These are phyloP conservation scores for Eulemur macaco DNA, from an alignment of 2,113 vertebrate species.

Conservation along the genomic window DNA sequence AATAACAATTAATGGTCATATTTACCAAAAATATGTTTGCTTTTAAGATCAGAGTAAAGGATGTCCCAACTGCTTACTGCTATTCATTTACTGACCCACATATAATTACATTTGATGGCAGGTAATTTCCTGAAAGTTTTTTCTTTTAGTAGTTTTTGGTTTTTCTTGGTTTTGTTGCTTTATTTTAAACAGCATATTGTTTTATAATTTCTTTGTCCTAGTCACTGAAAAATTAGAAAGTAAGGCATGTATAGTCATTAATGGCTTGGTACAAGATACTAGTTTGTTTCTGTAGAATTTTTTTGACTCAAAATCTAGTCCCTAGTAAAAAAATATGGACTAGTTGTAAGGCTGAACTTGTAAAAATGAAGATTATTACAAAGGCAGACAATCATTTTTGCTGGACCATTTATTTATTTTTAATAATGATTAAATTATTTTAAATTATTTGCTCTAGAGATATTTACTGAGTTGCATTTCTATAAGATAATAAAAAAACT, in stretches of 20 bases:
- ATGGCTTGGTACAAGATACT: not conserved
- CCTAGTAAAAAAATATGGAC: not conserved
- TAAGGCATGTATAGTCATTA: not conserved
- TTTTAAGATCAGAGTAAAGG: conserved; percentile 89
- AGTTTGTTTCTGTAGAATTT: not conserved
- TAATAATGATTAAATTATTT: conserved; percentile 3
- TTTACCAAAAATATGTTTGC: conserved; percentile 50
- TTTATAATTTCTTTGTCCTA: not conserved
- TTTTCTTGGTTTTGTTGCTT: conserved; percentile 3
- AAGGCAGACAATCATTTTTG: not conserved
- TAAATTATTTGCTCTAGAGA: not conserved
- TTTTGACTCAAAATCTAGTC: conserved; percentile 24
- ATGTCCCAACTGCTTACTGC: conserved; percentile 90
- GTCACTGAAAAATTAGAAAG: not conserved
- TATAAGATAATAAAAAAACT: not conserved
- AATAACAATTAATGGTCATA: not conserved
- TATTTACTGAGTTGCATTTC: not conserved
- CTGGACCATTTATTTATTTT: not conserved
- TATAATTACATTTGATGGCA: conserved; percentile 95
- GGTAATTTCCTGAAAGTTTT: conserved; percentile 83
- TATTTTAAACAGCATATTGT: not conserved
- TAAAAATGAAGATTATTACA: conserved; percentile 29
- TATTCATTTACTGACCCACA: conserved; percentile 95
- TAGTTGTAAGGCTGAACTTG: not conserved
- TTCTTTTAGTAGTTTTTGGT: not conserved